Evolutionary conservation across 1,140 invertebrate species (phyloP).

Genomic region (Cheumatopsyche charites): DNA sequence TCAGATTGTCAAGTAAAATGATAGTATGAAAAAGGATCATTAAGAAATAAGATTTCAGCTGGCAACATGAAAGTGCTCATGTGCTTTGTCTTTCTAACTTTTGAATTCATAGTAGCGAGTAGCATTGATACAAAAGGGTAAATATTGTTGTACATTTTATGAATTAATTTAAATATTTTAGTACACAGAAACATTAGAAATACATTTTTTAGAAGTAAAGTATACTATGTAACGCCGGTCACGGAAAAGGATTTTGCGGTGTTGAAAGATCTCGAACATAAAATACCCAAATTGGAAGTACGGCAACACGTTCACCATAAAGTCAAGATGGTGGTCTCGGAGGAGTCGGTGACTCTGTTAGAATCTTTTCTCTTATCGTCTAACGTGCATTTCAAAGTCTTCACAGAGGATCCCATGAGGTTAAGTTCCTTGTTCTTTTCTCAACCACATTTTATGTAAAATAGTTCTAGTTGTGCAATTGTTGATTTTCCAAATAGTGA

Average conservation of each 20-base stretch:
- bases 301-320: neutral
- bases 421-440: slow-evolving; percentile 5
- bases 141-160: too few relatives aligned
- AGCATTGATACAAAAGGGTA: too few relatives aligned
- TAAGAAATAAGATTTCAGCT: too few relatives aligned
- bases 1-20: too few relatives aligned
- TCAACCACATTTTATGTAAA: neutral
- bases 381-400: slow-evolving; percentile 28
- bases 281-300: neutral
- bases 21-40: too few relatives aligned
- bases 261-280: neutral
- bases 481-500: too few relatives aligned
- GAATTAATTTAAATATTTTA: too few relatives aligned
- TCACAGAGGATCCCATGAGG: slow-evolving; percentile 37
- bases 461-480: too few relatives aligned
- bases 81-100: too few relatives aligned
- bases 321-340: slow-evolving; percentile 21
- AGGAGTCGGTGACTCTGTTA: slow-evolving; percentile 23
- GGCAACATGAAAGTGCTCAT: too few relatives aligned
- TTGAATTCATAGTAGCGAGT: too few relatives aligned
- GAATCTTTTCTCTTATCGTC: slow-evolving; percentile 14
- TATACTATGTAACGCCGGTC: slow-evolving; percentile 9
- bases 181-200: too few relatives aligned
- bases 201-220: slow-evolving; percentile 26
- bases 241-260: neutral